A percentile compares a stretch with the other conserved stretches of the same genome.
Evolutionary conservation across 2,797 vertebrate species (phyloP).

Genomic region (Sardinella longiceps): DNA sequence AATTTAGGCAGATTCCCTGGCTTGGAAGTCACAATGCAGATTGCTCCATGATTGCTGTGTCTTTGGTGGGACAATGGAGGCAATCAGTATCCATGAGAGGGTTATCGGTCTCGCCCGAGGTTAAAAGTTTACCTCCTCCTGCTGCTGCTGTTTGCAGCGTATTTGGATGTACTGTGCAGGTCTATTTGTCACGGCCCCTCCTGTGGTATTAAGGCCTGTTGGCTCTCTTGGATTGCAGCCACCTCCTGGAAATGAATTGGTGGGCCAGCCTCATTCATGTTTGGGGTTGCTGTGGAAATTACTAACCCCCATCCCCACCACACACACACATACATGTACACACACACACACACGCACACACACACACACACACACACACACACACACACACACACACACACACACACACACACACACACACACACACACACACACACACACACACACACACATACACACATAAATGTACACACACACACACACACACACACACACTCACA

Average conservation of each 20-base stretch:
- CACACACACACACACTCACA: too few species aligned
- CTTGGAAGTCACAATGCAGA: neutral
- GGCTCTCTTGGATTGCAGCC: neutral
- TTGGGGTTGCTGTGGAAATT: neutral
- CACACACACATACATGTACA: too few species aligned
- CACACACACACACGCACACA: too few species aligned
- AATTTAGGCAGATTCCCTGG: neutral
- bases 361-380: too few species aligned
- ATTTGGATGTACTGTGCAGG: neutral
- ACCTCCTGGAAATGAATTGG: neutral
- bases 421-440: too few species aligned
- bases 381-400: too few species aligned
- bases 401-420: too few species aligned
- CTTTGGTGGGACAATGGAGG: neutral
- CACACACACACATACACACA: too few species aligned
- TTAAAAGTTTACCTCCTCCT: conserved; percentile 6
- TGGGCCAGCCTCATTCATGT: neutral
- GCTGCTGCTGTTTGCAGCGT: neutral
- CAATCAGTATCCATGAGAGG: neutral
- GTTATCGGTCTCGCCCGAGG: neutral
- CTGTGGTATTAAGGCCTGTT: neutral
- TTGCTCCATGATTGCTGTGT: neutral
- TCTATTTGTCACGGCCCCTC: neutral
- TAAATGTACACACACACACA: too few species aligned
- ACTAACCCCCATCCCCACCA: neutral